Evolutionary conservation across 2,888 invertebrate genomes (phyloP).

Genomic region (Cynaeus angustus): DNA sequence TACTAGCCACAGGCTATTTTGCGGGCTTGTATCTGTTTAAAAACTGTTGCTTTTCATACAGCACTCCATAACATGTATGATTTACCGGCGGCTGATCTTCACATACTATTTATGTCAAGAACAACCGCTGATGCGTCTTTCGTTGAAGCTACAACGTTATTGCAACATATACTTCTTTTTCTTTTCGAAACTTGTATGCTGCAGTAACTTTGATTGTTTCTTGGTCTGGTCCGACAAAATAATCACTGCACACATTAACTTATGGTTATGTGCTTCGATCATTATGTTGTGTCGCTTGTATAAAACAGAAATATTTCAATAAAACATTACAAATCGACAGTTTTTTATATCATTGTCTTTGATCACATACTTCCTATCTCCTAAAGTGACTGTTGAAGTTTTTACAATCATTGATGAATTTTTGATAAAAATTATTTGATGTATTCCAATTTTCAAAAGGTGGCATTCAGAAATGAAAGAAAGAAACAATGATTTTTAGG

Average conservation of each 20-base stretch:
- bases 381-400: too few species aligned
- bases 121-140: constrained; percentile 34
- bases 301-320: constrained; percentile 70
- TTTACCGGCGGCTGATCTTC: constrained; percentile 36
- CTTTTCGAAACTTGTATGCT: constrained; percentile 45
- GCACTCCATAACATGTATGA: constrained; percentile 54
- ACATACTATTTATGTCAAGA: constrained; percentile 27
- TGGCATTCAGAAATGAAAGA: too few species aligned
- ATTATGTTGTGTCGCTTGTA: constrained; percentile 72
- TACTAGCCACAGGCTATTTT: constrained; percentile 53
- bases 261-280: constrained; percentile 68
- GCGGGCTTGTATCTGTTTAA: constrained; percentile 59
- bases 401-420: too few species aligned
- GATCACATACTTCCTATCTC: too few species aligned
- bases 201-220: constrained; percentile 58
- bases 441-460: too few species aligned
- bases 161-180: constrained; percentile 42
- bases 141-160: constrained; percentile 45
- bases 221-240: constrained; percentile 59
- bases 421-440: too few species aligned
- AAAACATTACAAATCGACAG: constrained; percentile 58
- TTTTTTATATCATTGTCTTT: constrained; percentile 1
- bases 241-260: constrained; percentile 65
- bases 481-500: too few species aligned
- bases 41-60: constrained; percentile 60